Evolutionary conservation across 2,113 vertebrate species (phyloP).

Genomic region (Menidia beryllina): DNA sequence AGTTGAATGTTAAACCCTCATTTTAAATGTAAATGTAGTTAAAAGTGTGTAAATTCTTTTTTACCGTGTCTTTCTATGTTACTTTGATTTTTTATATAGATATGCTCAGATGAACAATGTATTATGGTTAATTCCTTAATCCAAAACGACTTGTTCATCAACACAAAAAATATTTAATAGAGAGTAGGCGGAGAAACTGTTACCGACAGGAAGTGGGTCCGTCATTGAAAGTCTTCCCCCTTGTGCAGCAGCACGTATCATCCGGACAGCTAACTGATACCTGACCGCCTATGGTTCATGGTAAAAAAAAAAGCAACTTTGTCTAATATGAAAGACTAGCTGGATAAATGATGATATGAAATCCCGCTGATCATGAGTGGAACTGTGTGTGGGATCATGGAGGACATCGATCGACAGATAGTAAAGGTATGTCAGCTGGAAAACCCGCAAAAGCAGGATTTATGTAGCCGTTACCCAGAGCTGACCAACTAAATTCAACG

Average conservation of each 20-base stretch:
- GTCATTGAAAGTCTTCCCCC: slow-evolving; percentile 39
- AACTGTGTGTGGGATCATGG: slow-evolving; percentile 3
- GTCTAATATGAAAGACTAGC: background rate
- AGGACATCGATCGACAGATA: slow-evolving; percentile 68
- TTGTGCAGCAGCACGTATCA: slow-evolving; percentile 19
- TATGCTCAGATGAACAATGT: no score
- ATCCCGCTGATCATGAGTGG: slow-evolving; percentile 9
- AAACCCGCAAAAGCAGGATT: background rate
- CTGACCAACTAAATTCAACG: background rate
- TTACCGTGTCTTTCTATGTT: no score
- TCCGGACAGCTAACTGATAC: slow-evolving; percentile 14
- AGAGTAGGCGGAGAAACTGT: background rate
- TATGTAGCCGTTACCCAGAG: background rate
- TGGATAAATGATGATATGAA: slow-evolving; percentile 7
- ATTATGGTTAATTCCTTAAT: no score
- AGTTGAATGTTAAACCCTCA: no score
- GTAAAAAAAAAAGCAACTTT: background rate
- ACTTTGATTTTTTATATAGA: no score
- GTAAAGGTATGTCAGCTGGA: slow-evolving; percentile 53
- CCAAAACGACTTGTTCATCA: no score
- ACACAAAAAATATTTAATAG: no score
- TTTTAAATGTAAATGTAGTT: no score
- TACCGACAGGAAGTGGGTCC: slow-evolving; percentile 32
- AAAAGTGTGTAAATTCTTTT: no score
- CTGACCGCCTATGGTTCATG: background rate